These are phyloP conservation scores for Lacanobia wlatinum DNA, from an alignment of 2,888 invertebrate species.

Conservation along the genomic window DNA sequence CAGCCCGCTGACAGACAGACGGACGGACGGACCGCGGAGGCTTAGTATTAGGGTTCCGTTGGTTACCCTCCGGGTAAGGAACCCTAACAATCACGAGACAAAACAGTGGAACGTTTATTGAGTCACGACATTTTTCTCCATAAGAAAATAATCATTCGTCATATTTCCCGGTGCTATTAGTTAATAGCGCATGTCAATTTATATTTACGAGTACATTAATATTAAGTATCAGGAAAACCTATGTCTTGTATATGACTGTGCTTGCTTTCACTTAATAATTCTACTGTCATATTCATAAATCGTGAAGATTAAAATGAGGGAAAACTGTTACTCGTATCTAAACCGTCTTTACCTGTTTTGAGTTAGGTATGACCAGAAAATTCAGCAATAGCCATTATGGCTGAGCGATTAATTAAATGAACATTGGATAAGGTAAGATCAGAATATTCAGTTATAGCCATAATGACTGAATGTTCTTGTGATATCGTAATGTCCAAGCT, in stretches of 20 bases:
- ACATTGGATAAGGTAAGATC: too few relatives aligned
- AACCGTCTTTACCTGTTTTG: not conserved
- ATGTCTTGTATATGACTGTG: not conserved
- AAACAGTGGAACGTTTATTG: not conserved
- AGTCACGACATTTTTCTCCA: not conserved
- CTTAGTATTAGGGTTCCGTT: too few relatives aligned
- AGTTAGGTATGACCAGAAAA: too few relatives aligned
- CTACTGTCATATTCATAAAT: not conserved
- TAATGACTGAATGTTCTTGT: too few relatives aligned
- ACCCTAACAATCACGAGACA: too few relatives aligned
- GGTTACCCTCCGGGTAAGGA: too few relatives aligned
- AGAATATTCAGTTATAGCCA: too few relatives aligned
- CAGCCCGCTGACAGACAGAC: too few relatives aligned
- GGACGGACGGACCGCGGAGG: too few relatives aligned
- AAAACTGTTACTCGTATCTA: not conserved
- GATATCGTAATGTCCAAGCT: too few relatives aligned
- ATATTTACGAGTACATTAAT: slow-evolving; percentile 19
- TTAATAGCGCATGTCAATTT: slow-evolving; percentile 13
- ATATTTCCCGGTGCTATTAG: slow-evolving; percentile 7
- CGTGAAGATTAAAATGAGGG: not conserved
- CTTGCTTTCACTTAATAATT: slow-evolving; percentile 20
- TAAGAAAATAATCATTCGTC: not conserved
- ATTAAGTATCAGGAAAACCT: slow-evolving; percentile 22
- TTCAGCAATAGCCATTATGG: too few relatives aligned
- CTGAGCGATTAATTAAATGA: too few relatives aligned